Evolutionary conservation across 92 coral and sea anemone species (phyloP).

Genomic region (Heteractis magnifica): DNA sequence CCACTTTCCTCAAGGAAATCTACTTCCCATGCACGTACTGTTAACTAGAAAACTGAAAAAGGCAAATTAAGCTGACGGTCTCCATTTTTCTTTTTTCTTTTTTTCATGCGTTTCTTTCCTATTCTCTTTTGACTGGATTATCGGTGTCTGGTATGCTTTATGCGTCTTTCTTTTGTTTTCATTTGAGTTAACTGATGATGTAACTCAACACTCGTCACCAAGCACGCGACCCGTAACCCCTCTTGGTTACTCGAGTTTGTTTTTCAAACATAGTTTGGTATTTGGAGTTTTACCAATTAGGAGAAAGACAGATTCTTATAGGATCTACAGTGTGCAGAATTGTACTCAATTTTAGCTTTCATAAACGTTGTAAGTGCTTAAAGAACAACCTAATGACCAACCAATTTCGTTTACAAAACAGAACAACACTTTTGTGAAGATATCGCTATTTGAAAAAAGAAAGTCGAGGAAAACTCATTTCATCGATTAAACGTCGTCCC

Average conservation of each 20-base stretch:
- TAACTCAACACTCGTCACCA: background rate
- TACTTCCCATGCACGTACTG: background rate
- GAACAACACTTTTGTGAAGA: background rate
- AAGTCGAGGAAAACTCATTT: background rate
- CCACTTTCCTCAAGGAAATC: background rate
- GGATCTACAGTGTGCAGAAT: background rate
- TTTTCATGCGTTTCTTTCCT: background rate
- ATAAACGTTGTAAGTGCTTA: background rate
- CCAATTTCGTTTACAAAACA: background rate
- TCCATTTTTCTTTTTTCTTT: no score
- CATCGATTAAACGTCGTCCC: background rate
- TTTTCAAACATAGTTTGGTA: slow-evolving; percentile 1
- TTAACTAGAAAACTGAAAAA: no score
- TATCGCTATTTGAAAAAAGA: background rate
- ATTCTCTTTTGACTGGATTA: background rate
- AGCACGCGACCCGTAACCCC: slow-evolving; percentile 4
- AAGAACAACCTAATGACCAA: background rate
- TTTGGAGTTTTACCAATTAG: slow-evolving; percentile 26
- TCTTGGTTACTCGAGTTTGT: slow-evolving; percentile 2
- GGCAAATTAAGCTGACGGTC: no score
- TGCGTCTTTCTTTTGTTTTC: background rate
- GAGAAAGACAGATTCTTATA: background rate
- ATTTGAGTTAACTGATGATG: background rate
- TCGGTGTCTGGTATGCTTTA: background rate
- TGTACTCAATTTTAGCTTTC: background rate